Evolutionary conservation across 2,888 invertebrate genomes (phyloP), one percentile per base, ranked within the genome.

Genomic region (Dasypolia templi): DNA sequence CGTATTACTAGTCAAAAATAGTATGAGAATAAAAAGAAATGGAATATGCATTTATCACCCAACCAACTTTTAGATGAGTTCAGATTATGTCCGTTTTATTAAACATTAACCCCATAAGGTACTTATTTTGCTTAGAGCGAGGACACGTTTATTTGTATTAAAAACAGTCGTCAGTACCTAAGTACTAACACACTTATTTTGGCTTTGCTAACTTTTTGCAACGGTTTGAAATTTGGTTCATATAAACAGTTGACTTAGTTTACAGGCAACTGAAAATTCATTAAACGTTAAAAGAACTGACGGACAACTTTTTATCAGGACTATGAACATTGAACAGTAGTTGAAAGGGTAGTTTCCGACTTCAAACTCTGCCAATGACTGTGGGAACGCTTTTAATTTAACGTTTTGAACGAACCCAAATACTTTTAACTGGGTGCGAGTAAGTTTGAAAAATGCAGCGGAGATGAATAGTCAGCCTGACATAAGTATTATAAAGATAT

Each of bases 261-360:
- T n/a, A n/a, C 44, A 49, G 1, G 14, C 42, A 75, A 26, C 35
- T 22, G 44, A 59, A 56, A 68, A 46, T 68, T 68, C 19, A 68
- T 61, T 77, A 49, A 46, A 42, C 39, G 46, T 42, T 42, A 19
- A 49, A 49, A 77, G 26, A 56, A 26, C 49, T 49, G 55, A 71
- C 42, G 19, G 5, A 62, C 12, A 35, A 76, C 71, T 71, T 78
- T 78, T 78, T n/a, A 32, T 9, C 46, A 26, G 46, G 17, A 46
- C 44, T 29, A 55, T 63, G 53, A n/a, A 62, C 55, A 56, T 42
- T 49, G 42, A 49, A 42, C n/a, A 49, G 39, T 62, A 35, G 32
- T 55, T 77, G 14, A 22, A 42, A 71, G 17, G 12, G 39, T 26
- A 62, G 26, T 76, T 76, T 51, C 5, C 14, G 12, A 51, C 49